Evolutionary conservation across 2,888 invertebrate species (phyloP), one percentile per base, ranked within the genome.

Genomic region (Julus scanicus): DNA sequence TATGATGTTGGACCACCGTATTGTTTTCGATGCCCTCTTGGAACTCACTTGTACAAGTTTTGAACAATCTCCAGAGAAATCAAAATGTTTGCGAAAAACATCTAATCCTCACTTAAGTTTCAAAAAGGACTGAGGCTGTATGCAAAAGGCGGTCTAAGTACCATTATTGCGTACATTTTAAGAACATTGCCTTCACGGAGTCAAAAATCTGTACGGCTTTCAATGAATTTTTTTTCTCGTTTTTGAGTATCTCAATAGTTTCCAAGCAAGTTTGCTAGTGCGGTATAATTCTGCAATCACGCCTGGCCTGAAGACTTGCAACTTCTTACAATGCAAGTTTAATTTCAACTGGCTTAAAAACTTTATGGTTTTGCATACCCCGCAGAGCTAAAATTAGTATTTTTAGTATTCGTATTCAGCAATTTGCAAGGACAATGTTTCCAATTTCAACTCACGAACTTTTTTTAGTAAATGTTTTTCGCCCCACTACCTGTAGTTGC

Each of bases 381-480:
- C 29, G 71, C 71, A 20, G 71, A 29, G 71, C 71, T 29, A 5
- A 71, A 71, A 71, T 71, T 71, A 71, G 71, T 20, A 29, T 71
- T 71, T 71, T 63, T 29, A 20, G 20, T 71, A 2, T 9, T 71
- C 71, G 20, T 71, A 71, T 71, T 71, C 71, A 29, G 29, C 71
- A 20, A 71, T 71, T 71, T 71, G 71, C 29, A 9, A 71, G 71
- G 71, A 71, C 71, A 71, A 71, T 29, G 71, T 29, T 71, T n/a
- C 63, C 63, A 71, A 29, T 71, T 71, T 71, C 29, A 29, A n/a
- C 71, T 20, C 71, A 71, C 71, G 71, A 71, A 71, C 29, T 6
- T 71, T 44, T 44, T 44, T 44, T 44, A 44, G 29, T n/a, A 63
- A 63, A 44, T 44, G n/a, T 63, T n/a, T 20, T 29, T 71, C 63